Percentiles rank a stretch among this genome's conserved stretches.
Evolutionary conservation across 2,797 vertebrate species (phyloP).

Genomic region (Clarias pachynema): DNA sequence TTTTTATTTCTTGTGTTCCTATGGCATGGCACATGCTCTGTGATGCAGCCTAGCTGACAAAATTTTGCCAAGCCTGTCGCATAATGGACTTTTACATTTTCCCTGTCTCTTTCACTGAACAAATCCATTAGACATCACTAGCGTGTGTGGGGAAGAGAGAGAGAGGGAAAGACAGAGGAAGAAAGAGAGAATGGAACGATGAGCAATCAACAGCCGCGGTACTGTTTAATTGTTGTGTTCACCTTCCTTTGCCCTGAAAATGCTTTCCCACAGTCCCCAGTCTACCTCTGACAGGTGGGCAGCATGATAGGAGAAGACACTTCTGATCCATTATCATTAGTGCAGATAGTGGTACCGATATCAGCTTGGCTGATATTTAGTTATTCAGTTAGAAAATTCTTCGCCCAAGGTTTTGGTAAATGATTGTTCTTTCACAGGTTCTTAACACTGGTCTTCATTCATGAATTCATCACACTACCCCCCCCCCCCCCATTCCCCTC

Average conservation of each 20-base stretch:
- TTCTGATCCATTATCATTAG: constrained; percentile 26
- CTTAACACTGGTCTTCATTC: constrained; percentile 19
- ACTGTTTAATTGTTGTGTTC: constrained; percentile 33
- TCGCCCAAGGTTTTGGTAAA: neutral
- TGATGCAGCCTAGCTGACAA: constrained; percentile 47
- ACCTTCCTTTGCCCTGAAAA: constrained; percentile 21
- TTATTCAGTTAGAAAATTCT: constrained; percentile 8
- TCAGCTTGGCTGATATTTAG: constrained; percentile 15
- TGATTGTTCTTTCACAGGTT: constrained; percentile 11
- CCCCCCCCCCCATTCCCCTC: too few relatives aligned
- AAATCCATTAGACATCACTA: constrained; percentile 33
- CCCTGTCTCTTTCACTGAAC: constrained; percentile 29
- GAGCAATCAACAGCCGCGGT: constrained; percentile 16
- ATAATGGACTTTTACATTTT: constrained; percentile 40
- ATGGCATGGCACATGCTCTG: constrained; percentile 22
- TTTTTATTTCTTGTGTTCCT: constrained; percentile 28
- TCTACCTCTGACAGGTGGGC: constrained; percentile 18
- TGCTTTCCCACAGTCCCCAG: constrained; percentile 16
- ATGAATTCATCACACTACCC: constrained; percentile 20
- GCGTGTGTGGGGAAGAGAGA: neutral
- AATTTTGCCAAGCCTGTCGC: constrained; percentile 40
- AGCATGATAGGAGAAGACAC: constrained; percentile 8
- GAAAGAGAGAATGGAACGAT: neutral
- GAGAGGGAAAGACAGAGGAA: neutral
- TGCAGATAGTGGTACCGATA: neutral